Conservation (phyloP, 2,888 invertebrate species). For the Syrphus vitripennis region DNA sequence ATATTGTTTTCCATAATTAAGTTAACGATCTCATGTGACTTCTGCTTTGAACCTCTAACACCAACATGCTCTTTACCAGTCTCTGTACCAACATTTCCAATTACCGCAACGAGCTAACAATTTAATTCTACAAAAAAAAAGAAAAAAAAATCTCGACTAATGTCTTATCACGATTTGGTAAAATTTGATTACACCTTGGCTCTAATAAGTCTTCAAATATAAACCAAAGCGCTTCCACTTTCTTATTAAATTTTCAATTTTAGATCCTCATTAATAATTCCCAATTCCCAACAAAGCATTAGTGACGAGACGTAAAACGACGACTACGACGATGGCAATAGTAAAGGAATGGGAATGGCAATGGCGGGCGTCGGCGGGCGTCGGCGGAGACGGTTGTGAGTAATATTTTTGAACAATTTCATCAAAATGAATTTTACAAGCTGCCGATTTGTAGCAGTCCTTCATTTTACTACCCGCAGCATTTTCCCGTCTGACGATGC, state of each 20-base stretch:
- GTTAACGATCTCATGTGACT: slow-evolving; percentile 11
- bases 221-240: not conserved
- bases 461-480: no score
- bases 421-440: not conserved
- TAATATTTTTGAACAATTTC: not conserved
- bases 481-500: no score
- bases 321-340: not conserved
- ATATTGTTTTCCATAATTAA: not conserved
- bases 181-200: slow-evolving; percentile 2
- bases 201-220: not conserved
- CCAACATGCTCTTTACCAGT: no score
- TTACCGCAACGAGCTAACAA: not conserved
- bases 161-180: not conserved
- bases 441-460: not conserved
- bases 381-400: not conserved
- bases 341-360: not conserved
- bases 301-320: not conserved
- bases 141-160: not conserved
- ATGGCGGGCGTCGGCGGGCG: not conserved
- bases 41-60: not conserved
- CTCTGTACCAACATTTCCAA: not conserved
- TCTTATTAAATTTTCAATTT: slow-evolving; percentile 12
- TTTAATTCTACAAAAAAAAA: not conserved
- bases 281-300: not conserved
- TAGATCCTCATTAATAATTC: slow-evolving; percentile 44